Base-by-base conservation (phyloP, 2,888 invertebrate species). In the Caenorhabditis angaria region DNA sequence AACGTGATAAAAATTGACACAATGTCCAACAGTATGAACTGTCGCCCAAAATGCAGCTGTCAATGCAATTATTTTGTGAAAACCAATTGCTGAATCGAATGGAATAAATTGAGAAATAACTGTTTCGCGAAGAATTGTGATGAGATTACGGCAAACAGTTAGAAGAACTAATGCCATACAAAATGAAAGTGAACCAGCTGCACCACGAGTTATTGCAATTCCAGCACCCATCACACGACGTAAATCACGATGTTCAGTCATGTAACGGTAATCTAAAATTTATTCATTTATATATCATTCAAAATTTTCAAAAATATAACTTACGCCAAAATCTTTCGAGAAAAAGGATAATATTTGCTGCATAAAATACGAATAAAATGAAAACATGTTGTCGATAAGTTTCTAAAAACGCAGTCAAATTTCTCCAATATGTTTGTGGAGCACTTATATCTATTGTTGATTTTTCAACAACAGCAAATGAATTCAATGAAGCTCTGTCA, bases 1-100 rank as follows among this genome's bases (percentile, higher is more conserved):
- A 0, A 97, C 94, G 87, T 97, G 96, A 88, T 97, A 97, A 89
- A 97, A 97, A 89, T 97, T 97, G 35, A 97, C 94, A 88, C 96
- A 93, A 86, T 97, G 97, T 0, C 96, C 96, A 2, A 94, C 92
- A 0, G 95, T 94, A 87, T 97, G 96, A 0, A 95, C 90, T 0
- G 95, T 87, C 0, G 95, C 94, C 89, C 96, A 96, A 89, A 96
- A 94, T 0, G 95, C 89, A 0, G 94, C 95, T 0, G 96, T 96
- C 82, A 94, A 93, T 0, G 96, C 97, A 0, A 94, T 94, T 63
- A 97, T 95, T 68, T 96, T 96, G 89, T 97, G 97, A 88, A 97
- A 97, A 86, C 94, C 95, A 63, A 97, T 95, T 85, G 96, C 94
- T 0, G 95, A 93, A 88, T 97, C 96, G 25, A 95, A 88, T 0